These are phyloP conservation scores for Anseranas semipalmata DNA, from an alignment of 2,113 vertebrate species.

Conservation along the genomic window DNA sequence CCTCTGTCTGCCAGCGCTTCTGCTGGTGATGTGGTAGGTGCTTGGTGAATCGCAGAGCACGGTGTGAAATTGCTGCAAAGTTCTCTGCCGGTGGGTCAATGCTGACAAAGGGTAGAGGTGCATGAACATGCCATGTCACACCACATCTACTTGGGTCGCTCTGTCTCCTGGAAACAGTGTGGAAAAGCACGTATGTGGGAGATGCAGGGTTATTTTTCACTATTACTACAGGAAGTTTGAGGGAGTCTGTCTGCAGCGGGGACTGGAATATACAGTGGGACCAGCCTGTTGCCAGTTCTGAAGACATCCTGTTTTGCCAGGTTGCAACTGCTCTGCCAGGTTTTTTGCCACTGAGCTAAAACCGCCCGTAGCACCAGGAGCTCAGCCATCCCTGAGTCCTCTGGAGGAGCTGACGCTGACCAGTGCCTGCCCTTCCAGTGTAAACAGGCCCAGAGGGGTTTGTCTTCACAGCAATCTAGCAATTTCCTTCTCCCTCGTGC, in stretches of 20 bases:
- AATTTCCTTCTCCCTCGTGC: not conserved
- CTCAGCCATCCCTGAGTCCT: not conserved
- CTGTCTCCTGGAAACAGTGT: not conserved
- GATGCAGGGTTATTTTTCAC: too few relatives aligned
- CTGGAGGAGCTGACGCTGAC: not conserved
- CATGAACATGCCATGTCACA: not conserved
- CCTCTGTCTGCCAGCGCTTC: not conserved
- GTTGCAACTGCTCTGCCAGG: not conserved
- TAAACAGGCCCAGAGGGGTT: not conserved
- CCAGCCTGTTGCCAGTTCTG: not conserved
- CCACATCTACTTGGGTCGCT: not conserved
- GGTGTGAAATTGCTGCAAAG: rapidly evolving
- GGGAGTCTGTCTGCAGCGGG: not conserved
- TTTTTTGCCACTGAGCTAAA: not conserved
- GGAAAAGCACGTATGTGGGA: not conserved
- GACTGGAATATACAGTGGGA: not conserved
- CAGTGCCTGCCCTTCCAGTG: not conserved
- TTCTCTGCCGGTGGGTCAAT: too few relatives aligned
- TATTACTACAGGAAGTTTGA: rapidly evolving
- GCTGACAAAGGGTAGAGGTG: not conserved
- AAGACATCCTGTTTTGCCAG: not conserved
- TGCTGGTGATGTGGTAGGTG: not conserved
- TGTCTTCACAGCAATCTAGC: not conserved
- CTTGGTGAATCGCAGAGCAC: not conserved
- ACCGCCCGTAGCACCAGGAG: not conserved